These are phyloP conservation scores for Ferdinandea cuprea DNA, from an alignment of 2,888 invertebrate genomes.

Conservation along the genomic window DNA sequence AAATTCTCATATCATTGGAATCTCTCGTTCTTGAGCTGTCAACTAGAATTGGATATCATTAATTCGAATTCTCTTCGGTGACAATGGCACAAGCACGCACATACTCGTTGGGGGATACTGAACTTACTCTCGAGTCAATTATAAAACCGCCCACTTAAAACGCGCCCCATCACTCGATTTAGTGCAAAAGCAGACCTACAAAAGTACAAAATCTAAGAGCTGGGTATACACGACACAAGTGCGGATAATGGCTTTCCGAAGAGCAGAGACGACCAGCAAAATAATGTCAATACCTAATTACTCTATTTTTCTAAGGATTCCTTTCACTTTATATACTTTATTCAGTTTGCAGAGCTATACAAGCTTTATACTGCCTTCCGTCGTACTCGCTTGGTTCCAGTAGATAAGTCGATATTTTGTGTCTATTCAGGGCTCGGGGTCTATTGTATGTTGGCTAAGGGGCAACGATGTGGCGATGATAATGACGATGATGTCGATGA, in stretches of 20 bases:
- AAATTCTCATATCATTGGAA: not conserved
- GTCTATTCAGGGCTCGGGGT: constrained; percentile 40
- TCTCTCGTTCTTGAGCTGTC: not conserved
- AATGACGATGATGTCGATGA: constrained; percentile 28
- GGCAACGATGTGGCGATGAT: constrained; percentile 34
- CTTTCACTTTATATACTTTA: constrained; percentile 28
- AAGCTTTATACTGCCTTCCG: not conserved
- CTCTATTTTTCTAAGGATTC: constrained; percentile 73
- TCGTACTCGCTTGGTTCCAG: not conserved
- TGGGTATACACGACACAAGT: constrained; percentile 33
- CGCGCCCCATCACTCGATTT: constrained; percentile 20
- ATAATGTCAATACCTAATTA: constrained; percentile 72
- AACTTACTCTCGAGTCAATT: constrained; percentile 22
- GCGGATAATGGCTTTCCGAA: constrained; percentile 27
- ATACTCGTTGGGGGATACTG: not conserved
- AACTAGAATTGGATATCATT: constrained; percentile 11
- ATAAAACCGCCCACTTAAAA: constrained; percentile 15
- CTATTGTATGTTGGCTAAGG: constrained; percentile 21
- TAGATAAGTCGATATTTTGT: constrained; percentile 53
- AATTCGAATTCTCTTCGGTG: not conserved
- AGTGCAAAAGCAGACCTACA: constrained; percentile 27
- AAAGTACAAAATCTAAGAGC: constrained; percentile 9
- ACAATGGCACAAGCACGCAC: not conserved
- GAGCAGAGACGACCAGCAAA: constrained; percentile 29
- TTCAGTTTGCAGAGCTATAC: not conserved